A percentile compares a stretch with the other conserved stretches of the same genome.
Conservation (phyloP, 2,888 invertebrate species). For the Ectemnius cavifrons region DNA sequence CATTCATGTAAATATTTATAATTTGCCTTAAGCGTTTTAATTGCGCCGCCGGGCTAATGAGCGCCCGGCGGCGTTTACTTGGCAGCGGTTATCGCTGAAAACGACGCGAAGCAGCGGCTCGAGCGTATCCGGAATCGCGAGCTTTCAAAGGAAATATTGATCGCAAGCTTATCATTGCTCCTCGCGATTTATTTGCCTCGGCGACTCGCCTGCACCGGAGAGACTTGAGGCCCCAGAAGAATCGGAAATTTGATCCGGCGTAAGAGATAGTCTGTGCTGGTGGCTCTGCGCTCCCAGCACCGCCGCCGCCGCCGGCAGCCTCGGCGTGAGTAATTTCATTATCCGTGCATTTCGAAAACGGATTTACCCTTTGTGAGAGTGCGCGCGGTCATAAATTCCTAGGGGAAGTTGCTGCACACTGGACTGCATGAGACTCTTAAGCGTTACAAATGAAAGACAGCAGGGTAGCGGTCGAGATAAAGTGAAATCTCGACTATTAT, state of each 20-base stretch:
- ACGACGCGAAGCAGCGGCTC: constrained; percentile 27
- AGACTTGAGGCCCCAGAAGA: constrained; percentile 24
- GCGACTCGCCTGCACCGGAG: constrained; percentile 16
- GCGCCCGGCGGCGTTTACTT: constrained; percentile 41
- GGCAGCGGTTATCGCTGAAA: constrained; percentile 27
- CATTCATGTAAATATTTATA: constrained; percentile 54
- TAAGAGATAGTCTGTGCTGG: constrained; percentile 2
- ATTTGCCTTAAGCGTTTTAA: constrained; percentile 51
- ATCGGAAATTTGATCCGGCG: constrained; percentile 28
- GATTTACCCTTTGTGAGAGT: constrained; percentile 22
- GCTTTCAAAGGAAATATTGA: constrained; percentile 51
- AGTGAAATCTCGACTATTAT: too few species aligned
- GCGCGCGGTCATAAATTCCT: constrained; percentile 16
- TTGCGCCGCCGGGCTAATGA: constrained; percentile 49
- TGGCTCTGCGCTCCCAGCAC: neutral
- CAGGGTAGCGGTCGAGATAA: neutral
- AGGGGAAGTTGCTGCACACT: neutral
- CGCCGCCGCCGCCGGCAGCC: too few species aligned
- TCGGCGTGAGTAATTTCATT: constrained; percentile 33
- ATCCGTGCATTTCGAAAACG: constrained; percentile 32
- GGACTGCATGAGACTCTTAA: neutral
- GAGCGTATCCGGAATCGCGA: constrained; percentile 21
- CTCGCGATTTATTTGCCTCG: constrained; percentile 37
- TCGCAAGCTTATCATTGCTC: constrained; percentile 31
- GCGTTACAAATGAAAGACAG: neutral